A percentile compares a stretch with the other conserved stretches of the same genome.
Evolutionary conservation across 1,140 invertebrate species (phyloP).

Genomic region (Calliopsis andreniformis): DNA sequence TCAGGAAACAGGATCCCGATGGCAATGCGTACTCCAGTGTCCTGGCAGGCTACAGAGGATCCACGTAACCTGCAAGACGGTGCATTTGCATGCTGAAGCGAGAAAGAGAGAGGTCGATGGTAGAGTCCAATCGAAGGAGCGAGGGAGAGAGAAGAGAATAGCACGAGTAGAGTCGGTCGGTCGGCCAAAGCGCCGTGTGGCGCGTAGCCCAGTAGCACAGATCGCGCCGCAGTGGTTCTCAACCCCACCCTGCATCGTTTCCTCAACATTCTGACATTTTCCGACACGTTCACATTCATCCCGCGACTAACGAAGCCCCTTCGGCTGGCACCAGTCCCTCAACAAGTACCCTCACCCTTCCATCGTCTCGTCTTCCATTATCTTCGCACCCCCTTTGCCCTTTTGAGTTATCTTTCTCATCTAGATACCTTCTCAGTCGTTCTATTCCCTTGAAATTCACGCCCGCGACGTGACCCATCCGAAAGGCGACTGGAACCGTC

Average conservation of each 20-base stretch:
- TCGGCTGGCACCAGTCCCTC: neutral
- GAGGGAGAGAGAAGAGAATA: constrained; percentile 18
- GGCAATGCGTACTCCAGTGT: neutral
- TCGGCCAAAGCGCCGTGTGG: constrained; percentile 58
- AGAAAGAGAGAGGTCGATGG: neutral
- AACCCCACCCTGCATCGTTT: neutral
- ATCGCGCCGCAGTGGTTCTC: constrained; percentile 66
- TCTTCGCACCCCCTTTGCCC: neutral
- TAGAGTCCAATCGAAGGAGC: neutral
- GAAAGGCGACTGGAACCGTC: constrained; percentile 1
- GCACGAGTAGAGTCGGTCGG: constrained; percentile 55
- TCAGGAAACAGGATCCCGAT: constrained; percentile 8
- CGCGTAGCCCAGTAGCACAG: constrained; percentile 73
- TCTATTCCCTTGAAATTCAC: neutral
- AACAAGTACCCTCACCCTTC: constrained; percentile 5
- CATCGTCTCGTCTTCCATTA: neutral
- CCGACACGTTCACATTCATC: neutral
- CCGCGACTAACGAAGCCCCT: neutral
- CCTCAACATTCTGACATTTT: neutral
- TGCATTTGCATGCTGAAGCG: constrained; percentile 21
- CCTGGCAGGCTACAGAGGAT: constrained; percentile 13
- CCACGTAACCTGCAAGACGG: constrained; percentile 30
- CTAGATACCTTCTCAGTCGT: neutral
- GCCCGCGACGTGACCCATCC: neutral
- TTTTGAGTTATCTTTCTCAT: too few species aligned